Percentiles rank a stretch among this genome's conserved stretches.
phyloP scores from a whole-genome alignment of 2,113 vertebrate genomes.

The Lagopus muta region DNA sequence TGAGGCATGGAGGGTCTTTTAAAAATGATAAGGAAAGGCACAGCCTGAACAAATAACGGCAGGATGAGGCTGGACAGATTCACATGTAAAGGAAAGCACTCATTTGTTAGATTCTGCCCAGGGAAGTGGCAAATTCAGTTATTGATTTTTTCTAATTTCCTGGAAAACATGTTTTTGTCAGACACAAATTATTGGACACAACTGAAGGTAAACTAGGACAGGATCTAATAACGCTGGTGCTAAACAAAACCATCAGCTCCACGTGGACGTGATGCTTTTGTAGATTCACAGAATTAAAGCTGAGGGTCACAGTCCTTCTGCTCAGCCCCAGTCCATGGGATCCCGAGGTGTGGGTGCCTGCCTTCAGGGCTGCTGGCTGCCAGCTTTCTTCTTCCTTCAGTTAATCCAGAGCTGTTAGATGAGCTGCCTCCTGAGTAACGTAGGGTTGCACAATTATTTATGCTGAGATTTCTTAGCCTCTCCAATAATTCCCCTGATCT shows the following conservation, averaged over 20 bases:
- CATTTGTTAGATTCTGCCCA: background rate
- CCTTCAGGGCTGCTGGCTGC: background rate
- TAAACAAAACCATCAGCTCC: background rate
- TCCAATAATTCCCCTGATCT: background rate
- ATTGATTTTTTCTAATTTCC: background rate
- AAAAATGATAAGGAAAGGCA: background rate
- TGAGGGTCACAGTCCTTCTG: background rate
- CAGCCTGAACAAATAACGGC: background rate
- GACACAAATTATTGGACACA: background rate
- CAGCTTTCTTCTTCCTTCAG: background rate
- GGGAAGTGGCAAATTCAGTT: background rate
- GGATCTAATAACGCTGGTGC: background rate
- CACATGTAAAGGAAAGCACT: background rate
- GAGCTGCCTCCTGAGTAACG: background rate
- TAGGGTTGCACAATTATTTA: background rate
- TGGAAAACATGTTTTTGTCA: background rate
- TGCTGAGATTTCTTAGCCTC: background rate
- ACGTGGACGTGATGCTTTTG: background rate
- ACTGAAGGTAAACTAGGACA: background rate
- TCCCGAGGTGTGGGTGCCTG: background rate
- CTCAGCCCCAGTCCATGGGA: background rate
- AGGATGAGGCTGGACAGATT: background rate
- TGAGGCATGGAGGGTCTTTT: background rate
- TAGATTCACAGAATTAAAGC: background rate
- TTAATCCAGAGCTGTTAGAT: background rate